Evolutionary conservation across 2,113 vertebrate species (phyloP).

Genomic region (Triplophysa dalaica): DNA sequence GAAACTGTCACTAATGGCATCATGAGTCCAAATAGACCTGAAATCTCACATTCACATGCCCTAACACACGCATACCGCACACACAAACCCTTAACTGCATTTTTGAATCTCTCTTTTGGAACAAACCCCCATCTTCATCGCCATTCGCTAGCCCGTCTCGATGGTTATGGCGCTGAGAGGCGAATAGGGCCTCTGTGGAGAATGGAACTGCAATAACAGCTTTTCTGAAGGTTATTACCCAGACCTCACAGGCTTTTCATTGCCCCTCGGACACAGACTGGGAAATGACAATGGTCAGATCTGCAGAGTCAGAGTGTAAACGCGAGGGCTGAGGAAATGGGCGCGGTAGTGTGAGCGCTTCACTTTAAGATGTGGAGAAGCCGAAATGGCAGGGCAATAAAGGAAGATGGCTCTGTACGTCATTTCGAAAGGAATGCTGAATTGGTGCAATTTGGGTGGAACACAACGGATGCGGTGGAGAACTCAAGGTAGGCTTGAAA

Average conservation of each 20-base stretch:
- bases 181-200: slow-evolving; percentile 64
- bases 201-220: slow-evolving; percentile 74
- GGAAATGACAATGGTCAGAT: slow-evolving; percentile 76
- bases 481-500: slow-evolving; percentile 67
- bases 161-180: slow-evolving; percentile 47
- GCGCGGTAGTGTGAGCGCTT: slow-evolving; percentile 66
- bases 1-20: slow-evolving; percentile 44
- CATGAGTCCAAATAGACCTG: slow-evolving; percentile 11
- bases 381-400: slow-evolving; percentile 72
- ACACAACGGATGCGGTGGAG: slow-evolving; percentile 55
- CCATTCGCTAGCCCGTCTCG: slow-evolving; percentile 19
- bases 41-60: slow-evolving; percentile 15
- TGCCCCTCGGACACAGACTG: slow-evolving; percentile 62
- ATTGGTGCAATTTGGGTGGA: slow-evolving; percentile 62
- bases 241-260: slow-evolving; percentile 67
- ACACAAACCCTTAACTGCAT: slow-evolving; percentile 17
- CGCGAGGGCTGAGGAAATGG: slow-evolving; percentile 68
- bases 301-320: slow-evolving; percentile 70
- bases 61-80: not conserved
- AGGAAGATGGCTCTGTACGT: slow-evolving; percentile 66
- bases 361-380: slow-evolving; percentile 68
- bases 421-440: slow-evolving; percentile 66
- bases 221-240: slow-evolving; percentile 74
- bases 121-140: slow-evolving; percentile 40
- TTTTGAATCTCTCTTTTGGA: slow-evolving; percentile 24